Percentiles rank a stretch among this genome's conserved stretches.
phyloP scores from a whole-genome alignment of 2,113 vertebrate species.

The Rissa tridactyla region DNA sequence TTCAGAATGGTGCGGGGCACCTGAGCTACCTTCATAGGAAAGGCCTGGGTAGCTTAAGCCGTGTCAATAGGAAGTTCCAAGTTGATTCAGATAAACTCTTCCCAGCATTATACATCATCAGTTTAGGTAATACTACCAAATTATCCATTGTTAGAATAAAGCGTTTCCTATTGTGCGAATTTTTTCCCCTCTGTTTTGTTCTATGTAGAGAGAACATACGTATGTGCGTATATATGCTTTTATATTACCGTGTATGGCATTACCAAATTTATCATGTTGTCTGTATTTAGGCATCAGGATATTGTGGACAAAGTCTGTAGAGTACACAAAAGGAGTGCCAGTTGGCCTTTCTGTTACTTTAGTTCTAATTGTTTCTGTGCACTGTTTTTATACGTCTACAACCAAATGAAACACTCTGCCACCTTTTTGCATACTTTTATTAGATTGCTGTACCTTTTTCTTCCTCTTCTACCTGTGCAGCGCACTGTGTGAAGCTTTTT shows the following conservation, averaged over 20 bases:
- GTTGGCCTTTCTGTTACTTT: background rate
- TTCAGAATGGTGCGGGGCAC: background rate
- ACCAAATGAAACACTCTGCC: background rate
- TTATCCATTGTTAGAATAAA: background rate
- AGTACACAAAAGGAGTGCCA: background rate
- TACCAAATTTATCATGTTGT: background rate
- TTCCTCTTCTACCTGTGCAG: conserved; percentile 64
- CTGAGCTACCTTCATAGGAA: background rate
- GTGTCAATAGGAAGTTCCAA: background rate
- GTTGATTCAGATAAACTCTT: background rate
- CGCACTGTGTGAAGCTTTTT: conserved; percentile 77
- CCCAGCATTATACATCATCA: background rate
- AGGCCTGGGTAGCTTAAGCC: background rate
- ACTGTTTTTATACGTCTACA: background rate
- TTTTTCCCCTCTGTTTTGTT: background rate
- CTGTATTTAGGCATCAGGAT: background rate
- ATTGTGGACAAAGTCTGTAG: background rate
- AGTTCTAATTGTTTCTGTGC: background rate
- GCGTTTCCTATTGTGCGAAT: background rate
- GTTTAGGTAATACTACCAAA: background rate
- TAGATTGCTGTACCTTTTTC: background rate
- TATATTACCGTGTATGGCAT: background rate
- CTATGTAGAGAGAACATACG: background rate
- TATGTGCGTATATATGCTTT: background rate
- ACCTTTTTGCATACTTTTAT: background rate